Evolutionary conservation across 2,113 vertebrate genomes (phyloP), one percentile per base, ranked within the genome.

Genomic region (Capreolus pygargus): DNA sequence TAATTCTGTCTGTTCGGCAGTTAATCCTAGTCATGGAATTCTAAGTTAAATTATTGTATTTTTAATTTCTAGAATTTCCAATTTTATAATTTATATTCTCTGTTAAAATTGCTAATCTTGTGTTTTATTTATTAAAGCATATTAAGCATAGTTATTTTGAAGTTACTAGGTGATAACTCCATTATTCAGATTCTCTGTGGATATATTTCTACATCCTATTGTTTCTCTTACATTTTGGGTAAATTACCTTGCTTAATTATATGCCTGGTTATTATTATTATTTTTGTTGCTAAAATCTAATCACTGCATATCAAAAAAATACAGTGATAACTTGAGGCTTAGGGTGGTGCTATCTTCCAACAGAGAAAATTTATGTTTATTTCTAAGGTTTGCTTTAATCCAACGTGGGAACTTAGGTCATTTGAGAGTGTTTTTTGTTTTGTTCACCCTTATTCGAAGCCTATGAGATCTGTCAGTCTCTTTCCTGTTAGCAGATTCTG

Each of bases 151-250:
- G 10, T 85, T 92, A 94, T 83, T 89, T 76, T 79, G 79, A 91
- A 70, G 2, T 94, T 45, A 25, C 17, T 96, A 55, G 33, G 43
- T 90, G 9, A 87, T 83, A 67, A 64, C 6, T 89, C 6, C 5
- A 33, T 93, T 74, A 30, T 89, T 52, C 92, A 23, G 27, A 84
- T n/a, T 88, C 28, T 43, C 47, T 54, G 9, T 88, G 50, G 82
- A 85, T 93, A 82, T 95, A 15, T 43, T 97, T 95, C 43, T 97
- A 89, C 60, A 43, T 54, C 55, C 14, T 90, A 15, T 92, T 97
- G 87, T 58, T 88, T 96, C 95, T 91, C 54, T 95, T 95, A 88
- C 23, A 33, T 55, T 96, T 92, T 88, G 12, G 67, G 57, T 76
- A 19, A 23, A 89, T 91, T 87, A 58, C 74, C 10, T 93, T 82